Base-by-base conservation (phyloP, 2,888 invertebrate genomes). In the Sminthurides aquaticus region DNA sequence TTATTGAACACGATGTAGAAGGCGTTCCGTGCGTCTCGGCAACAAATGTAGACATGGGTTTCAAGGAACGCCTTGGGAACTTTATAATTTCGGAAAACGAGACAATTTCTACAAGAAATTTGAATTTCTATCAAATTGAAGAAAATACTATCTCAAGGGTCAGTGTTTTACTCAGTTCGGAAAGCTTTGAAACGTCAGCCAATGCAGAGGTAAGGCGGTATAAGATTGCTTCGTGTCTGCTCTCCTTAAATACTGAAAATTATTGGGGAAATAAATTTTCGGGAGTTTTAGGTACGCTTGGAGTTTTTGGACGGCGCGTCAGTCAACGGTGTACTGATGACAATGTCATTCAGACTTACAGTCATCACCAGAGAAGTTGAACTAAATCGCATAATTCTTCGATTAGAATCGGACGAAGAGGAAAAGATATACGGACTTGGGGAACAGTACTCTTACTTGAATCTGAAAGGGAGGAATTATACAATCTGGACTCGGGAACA, bases 401-500 rank as follows among this genome's bases (percentile, higher is more conserved):
- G 66, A 24, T 49, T 65, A 3, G 60, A 58, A 11, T 67, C 67
- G 2, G 24, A 60, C 15, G 18, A 48, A 1, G 60, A 62, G 2
- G 75, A 75, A 59, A 59, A 64, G 26, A 70, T 75, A n/a, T 75
- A 65, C 58, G 75, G 75, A 2, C 71, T 66, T 1, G 75, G 75
- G 1, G 75, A 75, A 64, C 75, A 75, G 60, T 75, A 68, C 64
- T 68, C 72, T 0, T 71, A 71, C 62, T 68, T 75, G 18, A 70
- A 75, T 56, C 65, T 75, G 20, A 67, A 73, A 24, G 75, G 75
- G 18, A 62, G 68, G 1, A 65, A 73, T 54, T 75, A 68, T 24
- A 74, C 75, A 1, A 71, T 75, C 18, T 75, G 75, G 75, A 71
- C 71, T 20, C 64, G 71, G 43, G 75, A 75, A 49, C 75, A 75